Evolutionary conservation across 2,888 invertebrate genomes (phyloP).

Genomic region (Lithophane socia): DNA sequence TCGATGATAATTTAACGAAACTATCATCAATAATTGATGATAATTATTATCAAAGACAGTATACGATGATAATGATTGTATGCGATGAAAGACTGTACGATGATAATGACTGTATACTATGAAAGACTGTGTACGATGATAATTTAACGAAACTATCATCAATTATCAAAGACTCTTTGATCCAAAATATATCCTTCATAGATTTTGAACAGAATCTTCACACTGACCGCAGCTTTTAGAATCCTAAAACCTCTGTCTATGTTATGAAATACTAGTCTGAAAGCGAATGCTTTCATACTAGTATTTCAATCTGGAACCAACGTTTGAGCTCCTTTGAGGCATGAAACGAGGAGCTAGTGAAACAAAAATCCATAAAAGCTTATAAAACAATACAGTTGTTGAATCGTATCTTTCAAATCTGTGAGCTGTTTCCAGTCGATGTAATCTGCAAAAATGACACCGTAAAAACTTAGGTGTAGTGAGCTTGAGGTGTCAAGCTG

Average conservation of each 20-base stretch:
- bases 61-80: no score
- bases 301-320: constrained; percentile 28
- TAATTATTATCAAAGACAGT: no score
- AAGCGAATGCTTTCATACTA: constrained; percentile 7
- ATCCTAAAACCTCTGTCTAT: constrained; percentile 16
- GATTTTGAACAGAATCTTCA: constrained; percentile 9
- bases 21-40: no score
- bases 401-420: neutral
- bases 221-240: neutral
- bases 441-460: neutral
- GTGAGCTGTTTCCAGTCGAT: neutral
- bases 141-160: no score
- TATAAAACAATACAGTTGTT: neutral
- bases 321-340: constrained; percentile 37
- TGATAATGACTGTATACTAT: no score
- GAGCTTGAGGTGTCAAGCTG: no score
- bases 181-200: neutral
- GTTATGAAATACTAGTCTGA: constrained; percentile 25
- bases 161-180: no score
- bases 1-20: no score
- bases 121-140: no score
- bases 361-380: constrained; percentile 25
- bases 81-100: no score
- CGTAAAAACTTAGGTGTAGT: no score
- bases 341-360: constrained; percentile 27